A percentile compares a stretch with the other conserved stretches of the same genome.
Evolutionary conservation across 2,888 invertebrate species (phyloP).

Genomic region (Cheilosia grossa): DNA sequence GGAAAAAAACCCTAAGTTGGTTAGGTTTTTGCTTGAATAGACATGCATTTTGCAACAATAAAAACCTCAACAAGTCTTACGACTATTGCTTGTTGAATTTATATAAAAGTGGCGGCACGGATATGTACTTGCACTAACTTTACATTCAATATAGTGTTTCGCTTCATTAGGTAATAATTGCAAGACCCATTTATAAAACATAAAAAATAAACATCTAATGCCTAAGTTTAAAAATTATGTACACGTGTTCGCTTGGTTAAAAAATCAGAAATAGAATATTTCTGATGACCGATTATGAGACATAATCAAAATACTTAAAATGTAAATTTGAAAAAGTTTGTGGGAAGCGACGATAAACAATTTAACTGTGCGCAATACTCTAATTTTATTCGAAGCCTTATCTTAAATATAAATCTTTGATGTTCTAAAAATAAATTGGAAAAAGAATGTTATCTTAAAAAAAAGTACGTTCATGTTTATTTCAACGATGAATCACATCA

Average conservation of each 20-base stretch:
- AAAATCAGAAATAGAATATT: not conserved
- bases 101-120: too few relatives aligned
- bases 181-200: too few relatives aligned
- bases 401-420: slow-evolving; percentile 38
- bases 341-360: slow-evolving; percentile 21
- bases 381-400: not conserved
- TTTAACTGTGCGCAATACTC: slow-evolving; percentile 36
- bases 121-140: too few relatives aligned
- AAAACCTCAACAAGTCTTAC: too few relatives aligned
- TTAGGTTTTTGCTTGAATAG: too few relatives aligned
- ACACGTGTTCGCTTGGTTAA: not conserved
- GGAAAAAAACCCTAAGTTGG: too few relatives aligned
- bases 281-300: not conserved
- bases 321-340: not conserved
- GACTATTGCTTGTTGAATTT: too few relatives aligned
- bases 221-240: not conserved
- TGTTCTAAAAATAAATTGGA: slow-evolving; percentile 53
- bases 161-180: too few relatives aligned
- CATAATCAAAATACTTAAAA: slow-evolving; percentile 7
- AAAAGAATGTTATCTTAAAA: slow-evolving; percentile 36
- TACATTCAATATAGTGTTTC: too few relatives aligned
- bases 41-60: too few relatives aligned
- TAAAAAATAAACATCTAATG: too few relatives aligned
- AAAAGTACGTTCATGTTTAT: slow-evolving; percentile 22
- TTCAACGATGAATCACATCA: slow-evolving; percentile 61